phyloP scores from a whole-genome alignment of 2,888 invertebrate genomes.

The Metopia argyrocephala region DNA sequence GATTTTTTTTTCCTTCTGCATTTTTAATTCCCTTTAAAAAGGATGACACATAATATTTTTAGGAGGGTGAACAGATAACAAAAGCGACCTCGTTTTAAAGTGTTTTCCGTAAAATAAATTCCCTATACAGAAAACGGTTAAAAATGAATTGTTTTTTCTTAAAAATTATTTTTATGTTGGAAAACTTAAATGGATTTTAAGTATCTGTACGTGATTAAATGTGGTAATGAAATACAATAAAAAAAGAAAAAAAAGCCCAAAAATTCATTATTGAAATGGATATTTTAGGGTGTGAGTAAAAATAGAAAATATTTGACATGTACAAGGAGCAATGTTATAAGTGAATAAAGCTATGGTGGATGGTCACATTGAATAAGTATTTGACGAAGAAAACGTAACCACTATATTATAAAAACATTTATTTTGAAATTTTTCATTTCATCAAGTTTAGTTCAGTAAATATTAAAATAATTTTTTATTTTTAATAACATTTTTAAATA shows the following conservation, averaged over 20 bases:
- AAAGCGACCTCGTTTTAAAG: slow-evolving; percentile 20
- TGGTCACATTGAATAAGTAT: too few species aligned
- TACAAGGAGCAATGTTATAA: neutral
- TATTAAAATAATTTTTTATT: too few species aligned
- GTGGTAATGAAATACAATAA: neutral
- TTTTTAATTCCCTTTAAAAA: too few species aligned
- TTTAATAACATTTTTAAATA: too few species aligned
- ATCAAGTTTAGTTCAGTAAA: too few species aligned
- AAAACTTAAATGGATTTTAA: neutral
- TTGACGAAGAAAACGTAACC: too few species aligned
- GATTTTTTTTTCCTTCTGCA: neutral
- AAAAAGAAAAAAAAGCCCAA: neutral
- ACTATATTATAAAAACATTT: too few species aligned
- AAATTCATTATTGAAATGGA: neutral
- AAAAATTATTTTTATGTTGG: slow-evolving; percentile 13
- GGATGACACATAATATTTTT: neutral
- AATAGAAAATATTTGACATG: neutral
- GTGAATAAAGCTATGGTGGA: too few species aligned
- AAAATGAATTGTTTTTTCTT: neutral
- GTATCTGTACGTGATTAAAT: slow-evolving; percentile 24
- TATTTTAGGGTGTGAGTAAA: neutral
- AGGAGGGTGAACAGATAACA: neutral
- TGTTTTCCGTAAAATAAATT: slow-evolving; percentile 6
- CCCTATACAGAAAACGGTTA: neutral
- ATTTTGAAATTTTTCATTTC: too few species aligned